phyloP scores from a whole-genome alignment of 1,140 invertebrate species.

The Bombus difficillimus region DNA sequence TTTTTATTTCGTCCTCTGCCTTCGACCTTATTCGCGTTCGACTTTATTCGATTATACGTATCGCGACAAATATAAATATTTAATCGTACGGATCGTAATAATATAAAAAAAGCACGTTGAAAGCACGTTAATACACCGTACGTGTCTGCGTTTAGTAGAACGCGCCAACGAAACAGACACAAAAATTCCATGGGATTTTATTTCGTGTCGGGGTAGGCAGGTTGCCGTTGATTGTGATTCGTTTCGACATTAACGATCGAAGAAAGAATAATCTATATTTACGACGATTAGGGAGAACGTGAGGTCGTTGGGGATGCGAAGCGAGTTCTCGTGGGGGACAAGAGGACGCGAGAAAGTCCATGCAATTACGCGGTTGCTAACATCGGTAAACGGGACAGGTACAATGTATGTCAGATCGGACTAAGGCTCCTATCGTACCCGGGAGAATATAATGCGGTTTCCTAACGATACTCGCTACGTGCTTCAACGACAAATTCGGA shows the following conservation, averaged over 20 bases:
- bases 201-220: no score
- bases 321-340: constrained; percentile 8
- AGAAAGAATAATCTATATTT: neutral
- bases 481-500: constrained; percentile 61
- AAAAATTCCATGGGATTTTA: no score
- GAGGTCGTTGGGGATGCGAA: neutral
- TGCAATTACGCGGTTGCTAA: constrained; percentile 54
- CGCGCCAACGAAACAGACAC: no score
- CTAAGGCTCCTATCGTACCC: constrained; percentile 50
- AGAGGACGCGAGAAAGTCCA: constrained; percentile 20
- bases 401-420: constrained; percentile 37
- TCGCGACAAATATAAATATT: no score
- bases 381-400: constrained; percentile 43
- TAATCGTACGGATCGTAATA: no score
- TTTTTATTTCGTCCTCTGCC: no score
- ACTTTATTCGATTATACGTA: neutral
- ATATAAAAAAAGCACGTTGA: no score
- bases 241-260: neutral
- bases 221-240: no score
- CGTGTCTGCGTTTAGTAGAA: no score
- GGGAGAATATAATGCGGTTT: constrained; percentile 62
- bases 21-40: neutral
- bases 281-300: neutral
- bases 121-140: no score
- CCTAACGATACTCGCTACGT: constrained; percentile 55